Conservation (phyloP, 1,140 invertebrate species). For the Sarcophaga bullata region DNA sequence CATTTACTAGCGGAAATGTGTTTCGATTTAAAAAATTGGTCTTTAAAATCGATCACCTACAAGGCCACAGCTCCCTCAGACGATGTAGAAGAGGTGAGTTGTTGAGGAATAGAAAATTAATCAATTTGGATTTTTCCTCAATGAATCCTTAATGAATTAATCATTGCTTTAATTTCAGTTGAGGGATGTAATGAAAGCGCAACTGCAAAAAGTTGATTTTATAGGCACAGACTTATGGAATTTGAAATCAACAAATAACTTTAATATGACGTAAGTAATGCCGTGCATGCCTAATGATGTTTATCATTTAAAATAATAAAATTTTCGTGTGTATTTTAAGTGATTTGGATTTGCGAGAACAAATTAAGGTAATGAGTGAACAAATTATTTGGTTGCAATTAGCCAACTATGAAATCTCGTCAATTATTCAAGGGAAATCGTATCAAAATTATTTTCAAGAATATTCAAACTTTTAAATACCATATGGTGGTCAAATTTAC, state of each 20-base stretch:
- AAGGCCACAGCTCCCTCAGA: neutral
- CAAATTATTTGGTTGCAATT: neutral
- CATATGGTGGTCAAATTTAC: slow-evolving; percentile 3
- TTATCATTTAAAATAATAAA: too few species aligned
- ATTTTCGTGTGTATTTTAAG: neutral
- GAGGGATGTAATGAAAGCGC: too few species aligned
- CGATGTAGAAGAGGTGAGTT: neutral
- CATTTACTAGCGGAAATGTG: neutral
- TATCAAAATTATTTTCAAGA: neutral
- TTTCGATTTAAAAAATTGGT: neutral
- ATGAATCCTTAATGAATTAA: too few species aligned
- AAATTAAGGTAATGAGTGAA: neutral
- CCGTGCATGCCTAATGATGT: too few species aligned
- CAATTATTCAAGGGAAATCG: neutral
- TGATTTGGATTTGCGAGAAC: neutral
- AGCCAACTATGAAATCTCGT: neutral
- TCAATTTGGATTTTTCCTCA: too few species aligned
- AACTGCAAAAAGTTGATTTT: too few species aligned
- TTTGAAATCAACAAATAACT: neutral
- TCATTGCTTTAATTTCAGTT: too few species aligned
- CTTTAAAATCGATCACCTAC: neutral
- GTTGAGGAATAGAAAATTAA: too few species aligned
- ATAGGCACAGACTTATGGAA: neutral
- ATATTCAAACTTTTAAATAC: neutral
- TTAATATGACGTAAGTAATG: neutral